Percentiles rank a stretch among this genome's conserved stretches.
These are phyloP conservation scores for Acrocephalus kingi DNA, from an alignment of 2,113 vertebrate genomes.

Conservation along the genomic window DNA sequence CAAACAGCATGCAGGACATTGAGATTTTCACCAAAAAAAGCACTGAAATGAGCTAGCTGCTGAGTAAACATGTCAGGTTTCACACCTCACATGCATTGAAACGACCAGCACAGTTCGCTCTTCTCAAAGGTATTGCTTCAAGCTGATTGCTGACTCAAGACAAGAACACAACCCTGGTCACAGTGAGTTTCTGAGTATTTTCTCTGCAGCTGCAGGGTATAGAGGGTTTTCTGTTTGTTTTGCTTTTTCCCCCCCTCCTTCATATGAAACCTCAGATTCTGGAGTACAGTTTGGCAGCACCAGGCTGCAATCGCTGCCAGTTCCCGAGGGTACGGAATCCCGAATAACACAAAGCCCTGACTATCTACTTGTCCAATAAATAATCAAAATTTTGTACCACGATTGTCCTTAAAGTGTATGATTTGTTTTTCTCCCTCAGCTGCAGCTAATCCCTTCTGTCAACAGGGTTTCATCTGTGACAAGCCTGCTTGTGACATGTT, in stretches of 20 bases:
- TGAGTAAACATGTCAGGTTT: constrained; percentile 13
- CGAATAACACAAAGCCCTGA: constrained; percentile 38
- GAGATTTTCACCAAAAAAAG: neutral
- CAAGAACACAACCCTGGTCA: constrained; percentile 28
- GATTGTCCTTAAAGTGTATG: neutral
- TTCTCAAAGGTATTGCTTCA: constrained; percentile 55
- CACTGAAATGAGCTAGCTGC: neutral
- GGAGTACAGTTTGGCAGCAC: constrained; percentile 51
- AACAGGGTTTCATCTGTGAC: neutral
- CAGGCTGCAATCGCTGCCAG: neutral
- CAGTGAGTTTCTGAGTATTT: constrained; percentile 34
- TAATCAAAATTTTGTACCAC: neutral
- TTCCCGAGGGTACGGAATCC: constrained; percentile 29
- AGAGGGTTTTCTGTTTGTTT: constrained; percentile 60
- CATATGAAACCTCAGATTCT: constrained; percentile 46
- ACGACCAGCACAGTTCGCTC: neutral
- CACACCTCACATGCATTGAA: neutral
- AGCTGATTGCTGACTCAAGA: constrained; percentile 58
- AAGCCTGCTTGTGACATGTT: neutral
- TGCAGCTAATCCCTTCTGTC: constrained; percentile 1
- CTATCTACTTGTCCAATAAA: constrained; percentile 4
- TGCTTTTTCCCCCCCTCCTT: neutral
- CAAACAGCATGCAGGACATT: neutral
- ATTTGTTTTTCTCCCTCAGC: neutral
- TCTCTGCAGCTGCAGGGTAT: constrained; percentile 48